phyloP scores from a whole-genome alignment of 2,797 vertebrate genomes.

The Malurus splendens region DNA sequence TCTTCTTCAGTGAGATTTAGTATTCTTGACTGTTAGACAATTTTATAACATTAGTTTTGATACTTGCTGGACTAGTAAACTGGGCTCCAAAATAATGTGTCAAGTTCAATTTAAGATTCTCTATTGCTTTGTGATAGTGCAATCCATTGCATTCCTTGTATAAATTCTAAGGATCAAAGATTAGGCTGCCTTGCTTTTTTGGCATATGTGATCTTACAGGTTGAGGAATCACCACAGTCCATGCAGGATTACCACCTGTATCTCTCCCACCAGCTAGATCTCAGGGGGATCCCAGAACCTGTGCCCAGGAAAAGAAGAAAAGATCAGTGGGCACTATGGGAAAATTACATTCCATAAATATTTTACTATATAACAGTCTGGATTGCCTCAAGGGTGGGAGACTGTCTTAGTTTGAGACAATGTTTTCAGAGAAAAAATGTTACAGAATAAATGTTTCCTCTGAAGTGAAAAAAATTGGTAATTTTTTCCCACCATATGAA shows the following conservation, averaged over 20 bases:
- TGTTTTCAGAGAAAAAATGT: too few relatives aligned
- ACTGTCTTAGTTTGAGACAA: too few relatives aligned
- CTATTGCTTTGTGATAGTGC: not conserved
- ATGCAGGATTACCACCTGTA: not conserved
- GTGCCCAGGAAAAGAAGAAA: not conserved
- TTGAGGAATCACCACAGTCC: not conserved
- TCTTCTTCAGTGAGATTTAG: not conserved
- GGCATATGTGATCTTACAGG: not conserved
- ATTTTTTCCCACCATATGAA: too few relatives aligned
- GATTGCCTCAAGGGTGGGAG: not conserved
- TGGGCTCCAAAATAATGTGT: not conserved
- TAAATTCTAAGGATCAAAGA: not conserved
- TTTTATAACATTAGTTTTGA: not conserved
- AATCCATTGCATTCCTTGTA: not conserved
- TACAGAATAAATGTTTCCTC: too few relatives aligned
- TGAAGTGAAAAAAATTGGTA: too few relatives aligned
- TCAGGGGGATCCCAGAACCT: not conserved
- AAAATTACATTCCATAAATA: not conserved
- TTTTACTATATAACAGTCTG: not conserved
- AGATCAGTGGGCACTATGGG: not conserved
- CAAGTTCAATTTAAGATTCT: not conserved
- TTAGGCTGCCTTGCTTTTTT: not conserved
- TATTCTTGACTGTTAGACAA: not conserved
- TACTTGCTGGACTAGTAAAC: not conserved
- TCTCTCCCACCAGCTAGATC: not conserved